Evolutionary conservation across 35 echinoderm and acorn worm genomes (phyloP).

Genomic region (Apostichopus californicus): DNA sequence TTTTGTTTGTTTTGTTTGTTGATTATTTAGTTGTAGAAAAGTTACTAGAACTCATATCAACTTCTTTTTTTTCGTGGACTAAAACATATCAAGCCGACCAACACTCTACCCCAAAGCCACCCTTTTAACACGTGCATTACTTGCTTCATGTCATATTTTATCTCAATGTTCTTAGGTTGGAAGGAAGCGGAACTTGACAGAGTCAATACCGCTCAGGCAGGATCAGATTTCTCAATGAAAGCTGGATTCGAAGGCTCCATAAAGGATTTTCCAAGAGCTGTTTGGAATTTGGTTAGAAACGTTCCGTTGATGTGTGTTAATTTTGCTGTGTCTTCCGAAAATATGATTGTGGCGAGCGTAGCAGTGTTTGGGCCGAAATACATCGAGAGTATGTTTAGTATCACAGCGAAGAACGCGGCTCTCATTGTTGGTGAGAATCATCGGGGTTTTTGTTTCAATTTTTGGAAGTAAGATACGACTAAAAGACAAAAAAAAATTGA

Average conservation of each 20-base stretch:
- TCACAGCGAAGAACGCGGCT: conserved; percentile 73
- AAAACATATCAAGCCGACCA: too few species aligned
- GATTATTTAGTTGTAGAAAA: too few species aligned
- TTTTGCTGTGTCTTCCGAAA: conserved; percentile 71
- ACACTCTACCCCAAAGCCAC: too few species aligned
- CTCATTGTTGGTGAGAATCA: conserved; percentile 71
- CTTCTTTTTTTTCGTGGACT: too few species aligned
- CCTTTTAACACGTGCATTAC: too few species aligned
- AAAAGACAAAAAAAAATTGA: too few species aligned
- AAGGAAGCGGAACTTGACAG: conserved; percentile 36
- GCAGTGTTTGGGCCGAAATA: conserved; percentile 92
- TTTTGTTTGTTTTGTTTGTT: too few species aligned
- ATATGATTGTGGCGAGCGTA: conserved; percentile 79
- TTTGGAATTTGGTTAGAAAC: conserved; percentile 76
- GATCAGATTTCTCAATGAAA: conserved; percentile 47
- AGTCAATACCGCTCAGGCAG: conserved; percentile 8
- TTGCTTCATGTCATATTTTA: neutral
- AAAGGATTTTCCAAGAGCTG: conserved; percentile 81
- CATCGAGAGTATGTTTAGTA: conserved; percentile 84
- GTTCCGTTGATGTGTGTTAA: conserved; percentile 82
- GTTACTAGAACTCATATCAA: too few species aligned
- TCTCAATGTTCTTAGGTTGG: neutral
- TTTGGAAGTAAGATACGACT: too few species aligned
- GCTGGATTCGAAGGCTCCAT: conserved; percentile 52
- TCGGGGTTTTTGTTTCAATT: too few species aligned